phyloP scores from a whole-genome alignment of 2,113 vertebrate species.

The Brachyhypopomus occidentalis region DNA sequence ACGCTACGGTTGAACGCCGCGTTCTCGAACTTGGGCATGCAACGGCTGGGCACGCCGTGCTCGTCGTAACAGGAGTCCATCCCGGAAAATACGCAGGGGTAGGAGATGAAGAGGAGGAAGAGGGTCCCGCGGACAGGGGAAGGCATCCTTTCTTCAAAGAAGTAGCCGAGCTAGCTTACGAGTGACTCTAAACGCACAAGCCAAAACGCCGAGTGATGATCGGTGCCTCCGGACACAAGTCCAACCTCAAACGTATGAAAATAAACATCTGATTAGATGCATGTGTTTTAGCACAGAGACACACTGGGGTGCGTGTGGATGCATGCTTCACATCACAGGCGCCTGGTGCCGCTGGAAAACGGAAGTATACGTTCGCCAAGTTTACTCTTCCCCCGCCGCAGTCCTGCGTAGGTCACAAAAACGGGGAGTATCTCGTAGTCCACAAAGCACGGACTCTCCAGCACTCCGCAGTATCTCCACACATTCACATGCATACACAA shows the following conservation, averaged over 20 bases:
- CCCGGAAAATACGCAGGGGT: constrained; percentile 55
- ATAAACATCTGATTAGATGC: neutral
- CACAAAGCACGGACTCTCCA: neutral
- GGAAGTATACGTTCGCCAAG: neutral
- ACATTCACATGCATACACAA: constrained; percentile 9
- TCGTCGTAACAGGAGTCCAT: constrained; percentile 81
- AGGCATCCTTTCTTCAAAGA: constrained; percentile 55
- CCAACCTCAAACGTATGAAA: constrained; percentile 26
- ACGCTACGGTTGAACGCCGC: constrained; percentile 80
- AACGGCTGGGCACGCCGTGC: constrained; percentile 74
- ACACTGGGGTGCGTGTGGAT: neutral
- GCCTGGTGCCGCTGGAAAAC: neutral
- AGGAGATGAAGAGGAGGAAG: constrained; percentile 54
- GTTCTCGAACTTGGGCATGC: constrained; percentile 90
- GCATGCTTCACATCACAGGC: constrained; percentile 4
- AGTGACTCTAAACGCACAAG: constrained; percentile 2
- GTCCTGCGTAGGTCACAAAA: neutral
- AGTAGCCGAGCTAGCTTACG: neutral
- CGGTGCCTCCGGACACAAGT: neutral
- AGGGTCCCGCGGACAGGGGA: constrained; percentile 53
- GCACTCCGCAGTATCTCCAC: neutral
- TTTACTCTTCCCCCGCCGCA: no score
- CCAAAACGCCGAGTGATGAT: neutral
- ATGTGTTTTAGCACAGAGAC: neutral
- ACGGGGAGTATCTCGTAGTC: constrained; percentile 5